Percentiles rank a stretch among this genome's conserved stretches.
These are phyloP conservation scores for Picathartes gymnocephalus DNA, from an alignment of 2,113 vertebrate genomes.

Conservation along the genomic window DNA sequence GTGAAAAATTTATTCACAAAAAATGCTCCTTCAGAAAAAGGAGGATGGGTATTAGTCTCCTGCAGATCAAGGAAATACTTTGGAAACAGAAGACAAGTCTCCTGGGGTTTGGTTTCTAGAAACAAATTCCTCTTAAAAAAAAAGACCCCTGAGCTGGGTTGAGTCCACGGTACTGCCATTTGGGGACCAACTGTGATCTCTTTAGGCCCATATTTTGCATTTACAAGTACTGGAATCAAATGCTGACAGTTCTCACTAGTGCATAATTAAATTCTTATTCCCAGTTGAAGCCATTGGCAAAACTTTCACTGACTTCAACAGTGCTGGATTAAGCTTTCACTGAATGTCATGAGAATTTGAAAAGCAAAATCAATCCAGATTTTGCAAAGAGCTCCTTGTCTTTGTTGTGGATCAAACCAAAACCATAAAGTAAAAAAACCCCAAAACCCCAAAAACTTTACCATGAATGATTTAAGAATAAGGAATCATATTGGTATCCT, in stretches of 20 bases:
- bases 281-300: neutral
- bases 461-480: neutral
- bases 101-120: neutral
- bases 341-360: neutral
- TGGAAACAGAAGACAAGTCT: neutral
- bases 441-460: neutral
- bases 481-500: neutral
- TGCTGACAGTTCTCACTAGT: neutral
- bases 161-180: neutral
- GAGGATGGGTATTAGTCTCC: neutral
- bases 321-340: neutral
- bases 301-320: neutral
- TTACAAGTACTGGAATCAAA: conserved; percentile 14
- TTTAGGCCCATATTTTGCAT: neutral
- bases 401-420: neutral
- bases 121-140: neutral
- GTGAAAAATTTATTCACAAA: neutral
- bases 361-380: neutral
- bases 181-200: neutral
- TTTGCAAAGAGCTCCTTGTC: neutral
- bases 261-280: conserved; percentile 1
- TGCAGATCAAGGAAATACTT: neutral
- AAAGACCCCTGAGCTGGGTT: neutral
- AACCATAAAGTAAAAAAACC: neutral
- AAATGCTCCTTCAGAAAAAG: neutral